Percentiles rank a stretch among this genome's conserved stretches.
These are phyloP conservation scores for Odontophorus gujanensis DNA, from an alignment of 2,113 vertebrate species.

Conservation along the genomic window DNA sequence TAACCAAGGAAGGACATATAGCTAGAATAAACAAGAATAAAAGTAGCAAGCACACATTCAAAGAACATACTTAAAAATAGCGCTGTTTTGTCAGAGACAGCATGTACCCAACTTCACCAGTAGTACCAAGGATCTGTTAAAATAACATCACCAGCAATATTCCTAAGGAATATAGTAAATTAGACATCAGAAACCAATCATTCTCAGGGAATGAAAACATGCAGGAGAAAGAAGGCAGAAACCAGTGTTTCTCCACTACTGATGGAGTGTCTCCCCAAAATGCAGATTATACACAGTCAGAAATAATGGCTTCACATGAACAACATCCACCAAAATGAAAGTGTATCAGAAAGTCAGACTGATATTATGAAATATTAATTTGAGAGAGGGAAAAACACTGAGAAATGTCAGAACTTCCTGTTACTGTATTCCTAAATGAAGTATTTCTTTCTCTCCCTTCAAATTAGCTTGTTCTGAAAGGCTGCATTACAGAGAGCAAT, in stretches of 20 bases:
- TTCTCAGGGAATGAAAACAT: not conserved
- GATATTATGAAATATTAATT: not conserved
- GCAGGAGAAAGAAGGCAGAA: not conserved
- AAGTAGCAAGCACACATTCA: not conserved
- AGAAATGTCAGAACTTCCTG: constrained; percentile 47
- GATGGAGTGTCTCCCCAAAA: not conserved
- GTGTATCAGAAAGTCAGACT: not conserved
- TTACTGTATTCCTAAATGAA: not conserved
- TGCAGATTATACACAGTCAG: not conserved
- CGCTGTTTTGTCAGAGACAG: constrained; percentile 14
- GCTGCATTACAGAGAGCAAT: not conserved
- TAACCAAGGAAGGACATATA: not conserved
- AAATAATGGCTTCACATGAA: not conserved
- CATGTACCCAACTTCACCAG: not conserved
- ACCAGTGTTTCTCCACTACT: not conserved
- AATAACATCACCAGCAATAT: not conserved
- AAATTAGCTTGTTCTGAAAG: constrained; percentile 20
- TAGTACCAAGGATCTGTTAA: not conserved
- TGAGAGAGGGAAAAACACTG: not conserved
- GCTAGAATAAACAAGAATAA: constrained; percentile 6
- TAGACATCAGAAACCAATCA: not conserved
- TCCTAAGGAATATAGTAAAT: not conserved
- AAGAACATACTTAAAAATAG: constrained; percentile 17
- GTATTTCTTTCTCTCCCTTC: not conserved
- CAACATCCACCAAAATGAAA: not conserved